Conservation (phyloP, 1,140 invertebrate species). For the Harpegnathos saltator region DNA sequence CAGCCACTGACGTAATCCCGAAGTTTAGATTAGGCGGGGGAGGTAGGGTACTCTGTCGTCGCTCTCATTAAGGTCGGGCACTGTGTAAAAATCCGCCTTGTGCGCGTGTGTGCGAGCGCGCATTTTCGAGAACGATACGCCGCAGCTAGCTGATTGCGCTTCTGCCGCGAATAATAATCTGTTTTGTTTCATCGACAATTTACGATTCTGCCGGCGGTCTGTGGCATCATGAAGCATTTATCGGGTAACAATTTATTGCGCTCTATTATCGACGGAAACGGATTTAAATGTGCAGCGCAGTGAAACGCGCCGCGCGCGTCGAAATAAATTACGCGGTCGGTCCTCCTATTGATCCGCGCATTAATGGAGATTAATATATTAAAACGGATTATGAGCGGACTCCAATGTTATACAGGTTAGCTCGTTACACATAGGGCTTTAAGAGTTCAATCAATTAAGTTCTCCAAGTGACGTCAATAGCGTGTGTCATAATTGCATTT, state of each 20-base stretch:
- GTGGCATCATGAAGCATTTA: conserved; percentile 36
- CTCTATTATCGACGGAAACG: conserved; percentile 14
- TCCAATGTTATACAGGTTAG: not conserved
- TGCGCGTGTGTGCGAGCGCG: not conserved
- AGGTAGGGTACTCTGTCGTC: conserved; percentile 33
- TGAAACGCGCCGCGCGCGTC: not conserved
- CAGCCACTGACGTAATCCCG: conserved; percentile 80
- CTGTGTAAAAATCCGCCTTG: conserved; percentile 24
- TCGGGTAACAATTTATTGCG: conserved; percentile 13
- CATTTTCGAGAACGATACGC: conserved; percentile 7
- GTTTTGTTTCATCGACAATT: conserved; percentile 17
- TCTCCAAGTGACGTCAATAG: not conserved
- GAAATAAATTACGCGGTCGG: conserved; percentile 45
- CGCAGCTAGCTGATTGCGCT: not conserved
- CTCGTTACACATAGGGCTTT: not conserved
- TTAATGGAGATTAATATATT: conserved; percentile 45
- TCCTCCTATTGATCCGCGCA: conserved; percentile 1
- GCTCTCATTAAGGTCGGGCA: conserved; percentile 60
- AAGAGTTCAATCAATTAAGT: conserved; percentile 8
- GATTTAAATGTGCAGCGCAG: conserved; percentile 6
- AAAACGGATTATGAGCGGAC: conserved; percentile 9
- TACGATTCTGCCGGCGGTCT: conserved; percentile 17
- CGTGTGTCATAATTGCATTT: conserved; percentile 1
- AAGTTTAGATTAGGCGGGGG: conserved; percentile 66
- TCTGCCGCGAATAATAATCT: conserved; percentile 12